Base-by-base conservation (phyloP, 2,113 vertebrate species). In the Sylvicapra grimmia region DNA sequence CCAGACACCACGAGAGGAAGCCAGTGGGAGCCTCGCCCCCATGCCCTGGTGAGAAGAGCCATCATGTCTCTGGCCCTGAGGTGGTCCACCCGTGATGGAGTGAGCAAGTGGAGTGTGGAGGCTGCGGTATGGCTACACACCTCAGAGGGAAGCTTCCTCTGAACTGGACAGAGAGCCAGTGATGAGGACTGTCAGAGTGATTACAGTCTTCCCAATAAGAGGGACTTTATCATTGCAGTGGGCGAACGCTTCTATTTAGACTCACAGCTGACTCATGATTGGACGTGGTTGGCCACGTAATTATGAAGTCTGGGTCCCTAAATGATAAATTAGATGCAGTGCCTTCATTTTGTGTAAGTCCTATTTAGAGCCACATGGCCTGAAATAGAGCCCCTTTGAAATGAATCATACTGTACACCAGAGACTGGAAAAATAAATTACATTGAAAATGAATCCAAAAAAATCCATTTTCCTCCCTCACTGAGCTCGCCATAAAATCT, bases 371-470 rank as follows among this genome's bases (percentile, higher is more conserved):
- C 59, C 44, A 25, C 84, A 44, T n/a, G 85, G 85, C 80, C 85
- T 94, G 79, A 96, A 96, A 92, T 90, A 93, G 90, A 88, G 59
- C 19, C 86, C 53, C 51, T 94, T 90, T 51, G 51, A 91, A 94
- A 96, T 89, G 77, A 93, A 53, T 88, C 77, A 93, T 29, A 14
- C 65, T 83, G 49, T 83, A 47, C 40, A 36, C 54, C 15, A 51
- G 89, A 91, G 85, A 93, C 82, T 83, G 58, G 77, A 89, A 93
- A 96, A 96, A 93, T 25, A 95, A 90, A 82, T 94, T 85, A 94
- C 5, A 59, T 36, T 36, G 80, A 90, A 97, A 95, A n/a, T 18
- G 72, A 94, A 47, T 59, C 44, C 49, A 25, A 40, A 88, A 93
- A 93, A 47, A 27, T 40, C 33, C 53, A 36, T 90, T 83, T 84